Evolutionary conservation across 2,113 vertebrate genomes (phyloP), one percentile per base, ranked within the genome.

Genomic region (Lonchura striata): DNA sequence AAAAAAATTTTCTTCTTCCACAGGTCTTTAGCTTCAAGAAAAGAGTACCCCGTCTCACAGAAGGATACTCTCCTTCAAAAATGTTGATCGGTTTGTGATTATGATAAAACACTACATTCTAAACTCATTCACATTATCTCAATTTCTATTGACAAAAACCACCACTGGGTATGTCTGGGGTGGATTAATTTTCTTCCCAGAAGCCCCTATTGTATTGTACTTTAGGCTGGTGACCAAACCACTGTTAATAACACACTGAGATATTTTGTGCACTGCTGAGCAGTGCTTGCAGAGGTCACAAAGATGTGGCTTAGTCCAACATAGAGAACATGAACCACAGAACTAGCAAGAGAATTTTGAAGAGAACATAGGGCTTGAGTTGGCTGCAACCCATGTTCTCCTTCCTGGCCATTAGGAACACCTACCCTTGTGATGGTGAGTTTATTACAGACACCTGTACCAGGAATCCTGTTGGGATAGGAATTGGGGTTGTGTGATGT

Each of bases 211-310:
- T 9, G 15, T 15, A 2, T 13, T n/a, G 13, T 57, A 71, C 53
- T 90, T 66, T 35, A 53, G 31, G 17, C 0, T 80, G 59, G 12
- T 39, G 39, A 83, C 25, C 60, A 74, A 69, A 59, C 8, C 24
- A 37, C 28, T 37, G 9, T 27, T 21, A 54, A 1, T 22, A 85
- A 64, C 13, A 53, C 19, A 28, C 3, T 4, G 8, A n/a, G 11
- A 42, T 37, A 6, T 44, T 90, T 19, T 22, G 41, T 56, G 31
- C 83, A 20, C 20, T 31, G 27, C 27, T 37, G 15, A 76, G 37
- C 12, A 61, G 31, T 0, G 2, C 42, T 24, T n/a, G 47, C 27
- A 60, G 33, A 52, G 10, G 54, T 33, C 46, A 60, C 0, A 0
- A 72, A n/a, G 28, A 72, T 9, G 14, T 27, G 15, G 42, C 23